phyloP scores from a whole-genome alignment of 2,888 invertebrate species.

The Acutogordius australiensis region DNA sequence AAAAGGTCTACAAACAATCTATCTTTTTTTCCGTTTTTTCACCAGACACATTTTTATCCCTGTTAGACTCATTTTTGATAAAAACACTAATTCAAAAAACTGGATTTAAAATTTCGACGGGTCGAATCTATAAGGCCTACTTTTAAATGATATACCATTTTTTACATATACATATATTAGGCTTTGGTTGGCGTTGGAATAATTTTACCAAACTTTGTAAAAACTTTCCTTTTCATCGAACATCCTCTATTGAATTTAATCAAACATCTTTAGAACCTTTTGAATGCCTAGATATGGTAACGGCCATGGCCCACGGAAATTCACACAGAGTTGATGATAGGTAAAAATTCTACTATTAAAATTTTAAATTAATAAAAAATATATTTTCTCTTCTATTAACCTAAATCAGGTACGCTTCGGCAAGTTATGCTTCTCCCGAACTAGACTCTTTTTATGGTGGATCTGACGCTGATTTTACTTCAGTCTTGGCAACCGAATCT shows the following conservation, averaged over 20 bases:
- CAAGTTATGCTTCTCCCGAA: neutral
- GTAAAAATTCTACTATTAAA: neutral
- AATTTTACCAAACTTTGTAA: neutral
- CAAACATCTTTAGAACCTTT: neutral
- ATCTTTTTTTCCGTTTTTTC: too few species aligned
- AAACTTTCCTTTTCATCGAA: neutral
- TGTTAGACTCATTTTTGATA: too few species aligned
- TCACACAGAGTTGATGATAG: neutral
- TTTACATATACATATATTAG: too few species aligned
- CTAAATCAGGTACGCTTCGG: neutral
- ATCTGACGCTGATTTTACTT: neutral
- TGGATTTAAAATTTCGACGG: too few species aligned
- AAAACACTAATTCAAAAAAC: too few species aligned
- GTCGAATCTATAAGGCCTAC: too few species aligned
- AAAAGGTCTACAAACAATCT: too few species aligned
- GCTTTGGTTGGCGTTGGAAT: constrained; percentile 1
- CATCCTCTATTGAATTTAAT: neutral
- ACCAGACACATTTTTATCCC: too few species aligned
- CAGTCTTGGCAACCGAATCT: neutral
- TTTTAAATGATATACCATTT: too few species aligned
- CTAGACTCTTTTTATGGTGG: neutral
- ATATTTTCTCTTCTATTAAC: too few species aligned
- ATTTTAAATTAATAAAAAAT: neutral
- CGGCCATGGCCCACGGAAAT: neutral
- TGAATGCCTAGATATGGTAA: neutral